These are phyloP conservation scores for Silurus asotus DNA, from an alignment of 2,113 vertebrate species.

Conservation along the genomic window DNA sequence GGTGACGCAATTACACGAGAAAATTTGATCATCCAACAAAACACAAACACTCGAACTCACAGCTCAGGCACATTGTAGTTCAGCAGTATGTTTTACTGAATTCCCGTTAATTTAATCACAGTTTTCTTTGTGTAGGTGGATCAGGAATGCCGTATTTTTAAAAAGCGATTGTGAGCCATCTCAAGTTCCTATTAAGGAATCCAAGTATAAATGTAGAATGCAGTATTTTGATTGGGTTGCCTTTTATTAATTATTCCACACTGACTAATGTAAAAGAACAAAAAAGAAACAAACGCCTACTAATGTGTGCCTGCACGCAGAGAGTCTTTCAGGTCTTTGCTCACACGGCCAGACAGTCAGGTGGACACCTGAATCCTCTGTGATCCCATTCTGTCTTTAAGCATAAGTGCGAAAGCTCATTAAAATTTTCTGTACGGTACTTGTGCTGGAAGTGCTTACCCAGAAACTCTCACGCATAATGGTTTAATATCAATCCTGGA, in stretches of 20 bases:
- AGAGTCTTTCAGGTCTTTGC: neutral
- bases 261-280: neutral
- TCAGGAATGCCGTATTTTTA: neutral
- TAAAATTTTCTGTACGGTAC: constrained; percentile 40
- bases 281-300: neutral
- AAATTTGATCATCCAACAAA: constrained; percentile 37
- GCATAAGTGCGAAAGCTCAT: constrained; percentile 36
- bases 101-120: constrained; percentile 13
- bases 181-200: neutral
- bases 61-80: neutral
- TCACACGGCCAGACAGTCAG: constrained; percentile 20
- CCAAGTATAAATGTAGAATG: neutral
- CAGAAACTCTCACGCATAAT: neutral
- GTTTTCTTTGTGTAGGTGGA: constrained; percentile 15
- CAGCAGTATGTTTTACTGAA: neutral
- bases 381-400: constrained; percentile 13
- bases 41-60: neutral
- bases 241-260: neutral
- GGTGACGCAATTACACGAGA: constrained; percentile 25
- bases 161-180: neutral
- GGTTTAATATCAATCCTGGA: neutral
- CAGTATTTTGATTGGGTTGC: neutral
- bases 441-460: neutral
- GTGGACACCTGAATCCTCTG: constrained; percentile 40
- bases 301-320: neutral